Conservation (phyloP, 2,797 vertebrate species). For the Gadopsis bispinosus region DNA sequence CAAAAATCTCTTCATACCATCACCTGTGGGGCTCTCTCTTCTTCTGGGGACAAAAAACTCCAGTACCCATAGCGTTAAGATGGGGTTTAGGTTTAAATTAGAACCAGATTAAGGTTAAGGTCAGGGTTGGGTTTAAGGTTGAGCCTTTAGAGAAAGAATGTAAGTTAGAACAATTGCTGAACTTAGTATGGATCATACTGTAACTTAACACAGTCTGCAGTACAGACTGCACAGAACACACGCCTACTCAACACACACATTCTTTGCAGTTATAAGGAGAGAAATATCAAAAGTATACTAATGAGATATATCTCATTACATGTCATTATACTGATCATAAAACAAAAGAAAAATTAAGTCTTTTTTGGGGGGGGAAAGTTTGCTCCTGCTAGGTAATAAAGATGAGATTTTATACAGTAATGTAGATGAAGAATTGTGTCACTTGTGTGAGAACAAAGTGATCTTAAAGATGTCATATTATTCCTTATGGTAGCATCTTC, state of each 20-base stretch:
- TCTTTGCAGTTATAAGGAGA: neutral
- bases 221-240: neutral
- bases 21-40: neutral
- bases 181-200: neutral
- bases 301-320: neutral
- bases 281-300: neutral
- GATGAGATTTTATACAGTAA: neutral
- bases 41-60: neutral
- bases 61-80: neutral
- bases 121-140: neutral
- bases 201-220: neutral
- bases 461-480: neutral
- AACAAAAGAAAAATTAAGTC: neutral
- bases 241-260: neutral
- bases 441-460: neutral
- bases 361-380: neutral
- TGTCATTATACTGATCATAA: neutral
- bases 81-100: neutral
- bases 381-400: neutral
- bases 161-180: neutral
- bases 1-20: constrained; percentile 6
- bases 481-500: neutral
- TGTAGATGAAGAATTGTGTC: neutral
- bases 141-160: constrained; percentile 2
- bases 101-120: neutral